Conservation (phyloP, 2,113 vertebrate genomes). For the Triplophysa siluroides region DNA sequence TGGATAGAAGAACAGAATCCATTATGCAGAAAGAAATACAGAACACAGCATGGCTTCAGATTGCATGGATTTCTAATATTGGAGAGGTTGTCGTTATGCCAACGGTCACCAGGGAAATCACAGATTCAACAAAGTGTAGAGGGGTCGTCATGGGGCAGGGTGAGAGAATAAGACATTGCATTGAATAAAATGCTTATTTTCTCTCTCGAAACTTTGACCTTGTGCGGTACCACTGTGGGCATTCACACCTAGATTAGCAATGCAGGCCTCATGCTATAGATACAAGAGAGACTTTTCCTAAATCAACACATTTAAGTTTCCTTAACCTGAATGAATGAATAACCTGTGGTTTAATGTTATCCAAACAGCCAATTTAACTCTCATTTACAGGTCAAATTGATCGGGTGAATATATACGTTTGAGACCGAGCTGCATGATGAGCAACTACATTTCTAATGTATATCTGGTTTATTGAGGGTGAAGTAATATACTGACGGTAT, state of each 20-base stretch:
- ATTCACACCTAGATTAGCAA: background rate
- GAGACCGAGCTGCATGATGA: background rate
- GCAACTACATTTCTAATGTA: background rate
- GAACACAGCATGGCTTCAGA: background rate
- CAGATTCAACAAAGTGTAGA: background rate
- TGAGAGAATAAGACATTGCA: background rate
- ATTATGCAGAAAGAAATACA: constrained; percentile 19
- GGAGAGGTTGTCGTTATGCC: constrained; percentile 32
- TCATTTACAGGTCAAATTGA: background rate
- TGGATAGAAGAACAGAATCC: constrained; percentile 41
- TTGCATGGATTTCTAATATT: constrained; percentile 3
- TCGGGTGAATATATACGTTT: background rate
- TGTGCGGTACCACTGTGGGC: background rate
- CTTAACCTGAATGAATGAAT: too few species aligned
- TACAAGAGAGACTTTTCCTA: background rate
- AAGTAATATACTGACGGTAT: background rate
- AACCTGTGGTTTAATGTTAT: background rate
- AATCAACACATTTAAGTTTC: background rate
- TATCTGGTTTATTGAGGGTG: background rate
- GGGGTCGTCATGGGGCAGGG: background rate
- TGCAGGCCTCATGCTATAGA: background rate
- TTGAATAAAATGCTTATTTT: background rate
- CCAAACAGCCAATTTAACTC: background rate
- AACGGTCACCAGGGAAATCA: constrained; percentile 42
- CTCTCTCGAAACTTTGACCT: background rate